Conservation (phyloP, 2,113 vertebrate species). For the Dendropsophus ebraccatus region DNA sequence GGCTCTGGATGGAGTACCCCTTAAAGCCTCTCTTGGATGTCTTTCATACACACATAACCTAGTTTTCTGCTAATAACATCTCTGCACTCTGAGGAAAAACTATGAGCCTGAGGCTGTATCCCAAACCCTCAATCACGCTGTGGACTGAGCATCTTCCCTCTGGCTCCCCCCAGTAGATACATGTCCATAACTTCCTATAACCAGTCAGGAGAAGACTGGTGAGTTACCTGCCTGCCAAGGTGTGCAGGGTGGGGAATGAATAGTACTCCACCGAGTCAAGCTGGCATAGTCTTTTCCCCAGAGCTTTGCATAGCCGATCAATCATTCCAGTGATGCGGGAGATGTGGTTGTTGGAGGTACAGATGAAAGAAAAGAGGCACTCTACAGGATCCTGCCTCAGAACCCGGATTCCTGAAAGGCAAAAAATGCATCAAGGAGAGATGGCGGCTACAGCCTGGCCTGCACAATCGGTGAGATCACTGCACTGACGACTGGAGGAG, state of each 20-base stretch:
- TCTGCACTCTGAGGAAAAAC: too few species aligned
- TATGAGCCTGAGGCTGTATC: too few species aligned
- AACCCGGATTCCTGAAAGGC: conserved; percentile 83
- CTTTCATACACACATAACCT: too few species aligned
- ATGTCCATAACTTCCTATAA: background rate
- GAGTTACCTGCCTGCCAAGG: conserved; percentile 78
- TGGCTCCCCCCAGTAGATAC: too few species aligned
- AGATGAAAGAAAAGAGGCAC: conserved; percentile 95
- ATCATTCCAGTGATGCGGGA: conserved; percentile 92
- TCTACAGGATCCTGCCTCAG: conserved; percentile 89
- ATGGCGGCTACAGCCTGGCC: too few species aligned
- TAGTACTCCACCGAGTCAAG: conserved; percentile 80
- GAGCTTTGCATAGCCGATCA: conserved; percentile 82
- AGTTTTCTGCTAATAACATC: too few species aligned
- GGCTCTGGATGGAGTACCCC: too few species aligned
- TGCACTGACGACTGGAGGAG: too few species aligned
- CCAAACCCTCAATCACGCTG: too few species aligned
- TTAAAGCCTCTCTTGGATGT: too few species aligned
- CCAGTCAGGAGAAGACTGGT: background rate
- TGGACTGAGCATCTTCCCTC: too few species aligned
- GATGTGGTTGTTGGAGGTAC: conserved; percentile 95
- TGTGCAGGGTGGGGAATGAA: conserved; percentile 82
- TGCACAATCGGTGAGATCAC: too few species aligned
- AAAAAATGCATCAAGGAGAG: background rate
- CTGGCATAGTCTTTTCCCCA: conserved; percentile 78